A percentile compares a stretch with the other conserved stretches of the same genome.
phyloP scores from a whole-genome alignment of 2,888 invertebrate species.

The Pseudanteris insignis region DNA sequence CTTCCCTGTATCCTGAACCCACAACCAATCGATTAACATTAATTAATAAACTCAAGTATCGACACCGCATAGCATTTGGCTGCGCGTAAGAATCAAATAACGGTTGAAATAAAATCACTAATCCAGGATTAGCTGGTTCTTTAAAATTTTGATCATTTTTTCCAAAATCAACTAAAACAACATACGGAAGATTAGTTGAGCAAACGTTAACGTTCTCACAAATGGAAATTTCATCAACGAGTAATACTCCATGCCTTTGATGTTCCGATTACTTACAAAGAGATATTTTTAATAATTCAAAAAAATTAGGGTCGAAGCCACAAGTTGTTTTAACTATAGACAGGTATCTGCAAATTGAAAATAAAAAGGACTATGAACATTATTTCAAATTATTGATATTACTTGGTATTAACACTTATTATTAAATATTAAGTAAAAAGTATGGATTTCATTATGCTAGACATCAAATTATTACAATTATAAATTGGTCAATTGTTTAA shows the following conservation, averaged over 20 bases:
- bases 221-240: conserved; percentile 34
- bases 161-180: conserved; percentile 12
- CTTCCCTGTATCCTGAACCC: no score
- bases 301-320: conserved; percentile 14
- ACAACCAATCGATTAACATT: no score
- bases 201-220: conserved; percentile 29
- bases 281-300: conserved; percentile 9
- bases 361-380: no score
- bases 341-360: conserved; percentile 9
- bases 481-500: no score
- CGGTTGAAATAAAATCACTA: background rate
- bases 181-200: conserved; percentile 23
- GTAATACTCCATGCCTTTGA: conserved; percentile 13
- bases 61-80: conserved; percentile 2
- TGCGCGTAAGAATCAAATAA: background rate
- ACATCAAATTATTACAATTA: no score
- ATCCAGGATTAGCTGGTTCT: conserved; percentile 1
- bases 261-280: conserved; percentile 3
- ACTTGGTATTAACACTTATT: no score
- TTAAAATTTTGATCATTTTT: conserved; percentile 1
- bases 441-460: no score
- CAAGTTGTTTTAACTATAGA: conserved; percentile 6
- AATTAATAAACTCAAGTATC: no score
- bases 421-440: no score
- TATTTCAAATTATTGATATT: no score